A percentile compares a stretch with the other conserved stretches of the same genome.
These are phyloP conservation scores for Philereme vetulata DNA, from an alignment of 2,888 invertebrate genomes.

Conservation along the genomic window DNA sequence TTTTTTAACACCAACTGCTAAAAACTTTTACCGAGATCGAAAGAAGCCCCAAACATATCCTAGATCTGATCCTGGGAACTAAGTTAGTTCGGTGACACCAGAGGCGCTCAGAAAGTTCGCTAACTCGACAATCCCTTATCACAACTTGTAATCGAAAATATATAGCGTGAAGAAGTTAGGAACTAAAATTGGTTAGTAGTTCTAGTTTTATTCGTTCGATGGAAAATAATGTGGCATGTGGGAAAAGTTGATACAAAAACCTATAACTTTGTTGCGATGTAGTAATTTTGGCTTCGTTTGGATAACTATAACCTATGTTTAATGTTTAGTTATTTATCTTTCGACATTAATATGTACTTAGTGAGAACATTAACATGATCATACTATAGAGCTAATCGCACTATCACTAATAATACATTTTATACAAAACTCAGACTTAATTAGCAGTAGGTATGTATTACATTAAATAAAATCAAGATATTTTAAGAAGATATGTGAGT, in stretches of 20 bases:
- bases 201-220: not conserved
- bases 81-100: constrained; percentile 30
- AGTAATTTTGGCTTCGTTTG: not conserved
- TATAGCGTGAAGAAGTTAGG: constrained; percentile 24
- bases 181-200: constrained; percentile 7
- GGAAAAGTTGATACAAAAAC: not conserved
- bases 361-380: no score
- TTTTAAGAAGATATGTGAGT: no score
- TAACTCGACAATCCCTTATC: constrained; percentile 40
- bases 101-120: constrained; percentile 38
- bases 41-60: not conserved
- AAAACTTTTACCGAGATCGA: no score
- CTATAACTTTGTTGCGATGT: not conserved
- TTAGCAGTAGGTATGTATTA: no score
- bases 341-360: no score
- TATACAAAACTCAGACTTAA: no score
- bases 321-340: no score
- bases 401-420: no score
- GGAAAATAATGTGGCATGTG: not conserved
- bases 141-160: constrained; percentile 46
- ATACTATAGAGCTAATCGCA: no score
- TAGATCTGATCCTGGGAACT: constrained; percentile 9
- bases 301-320: no score
- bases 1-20: no score
- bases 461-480: no score